Evolutionary conservation across 1,140 invertebrate species (phyloP).

Genomic region (Cepaea nemoralis): DNA sequence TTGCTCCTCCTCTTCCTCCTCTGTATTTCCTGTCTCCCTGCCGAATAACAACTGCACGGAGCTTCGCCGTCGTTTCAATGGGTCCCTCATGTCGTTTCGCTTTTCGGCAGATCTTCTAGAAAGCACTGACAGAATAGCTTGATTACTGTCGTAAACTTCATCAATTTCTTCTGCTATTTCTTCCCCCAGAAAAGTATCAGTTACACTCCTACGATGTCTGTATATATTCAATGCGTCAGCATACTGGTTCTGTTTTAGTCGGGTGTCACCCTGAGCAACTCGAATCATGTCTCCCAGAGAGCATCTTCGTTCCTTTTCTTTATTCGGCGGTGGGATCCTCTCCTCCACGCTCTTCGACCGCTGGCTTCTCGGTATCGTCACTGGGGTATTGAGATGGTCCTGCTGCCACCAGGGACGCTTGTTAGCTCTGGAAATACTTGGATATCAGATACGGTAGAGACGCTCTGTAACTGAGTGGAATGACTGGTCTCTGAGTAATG

Average conservation of each 20-base stretch:
- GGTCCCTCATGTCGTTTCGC: constrained; percentile 21
- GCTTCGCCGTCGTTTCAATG: neutral
- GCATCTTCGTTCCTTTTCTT: constrained; percentile 1
- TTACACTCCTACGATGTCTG: constrained; percentile 41
- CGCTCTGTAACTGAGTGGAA: neutral
- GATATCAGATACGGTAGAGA: neutral
- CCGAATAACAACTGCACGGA: constrained; percentile 36
- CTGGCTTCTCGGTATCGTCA: neutral
- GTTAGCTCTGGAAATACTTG: neutral
- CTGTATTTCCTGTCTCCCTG: neutral
- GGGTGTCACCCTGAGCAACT: neutral
- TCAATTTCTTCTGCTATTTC: constrained; percentile 28
- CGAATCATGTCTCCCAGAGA: constrained; percentile 36
- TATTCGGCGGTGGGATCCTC: neutral
- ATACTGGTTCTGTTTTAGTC: neutral
- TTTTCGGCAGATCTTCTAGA: constrained; percentile 8
- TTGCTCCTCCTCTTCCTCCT: neutral
- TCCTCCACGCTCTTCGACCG: neutral
- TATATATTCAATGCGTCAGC: constrained; percentile 45
- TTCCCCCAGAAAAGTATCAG: constrained; percentile 43
- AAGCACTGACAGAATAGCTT: constrained; percentile 32
- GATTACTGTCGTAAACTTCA: constrained; percentile 12
- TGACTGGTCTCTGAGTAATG: no score
- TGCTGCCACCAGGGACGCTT: neutral
- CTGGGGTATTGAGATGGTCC: no score